Base-by-base conservation (phyloP, 2,113 vertebrate species). In the Arothron firmamentum region DNA sequence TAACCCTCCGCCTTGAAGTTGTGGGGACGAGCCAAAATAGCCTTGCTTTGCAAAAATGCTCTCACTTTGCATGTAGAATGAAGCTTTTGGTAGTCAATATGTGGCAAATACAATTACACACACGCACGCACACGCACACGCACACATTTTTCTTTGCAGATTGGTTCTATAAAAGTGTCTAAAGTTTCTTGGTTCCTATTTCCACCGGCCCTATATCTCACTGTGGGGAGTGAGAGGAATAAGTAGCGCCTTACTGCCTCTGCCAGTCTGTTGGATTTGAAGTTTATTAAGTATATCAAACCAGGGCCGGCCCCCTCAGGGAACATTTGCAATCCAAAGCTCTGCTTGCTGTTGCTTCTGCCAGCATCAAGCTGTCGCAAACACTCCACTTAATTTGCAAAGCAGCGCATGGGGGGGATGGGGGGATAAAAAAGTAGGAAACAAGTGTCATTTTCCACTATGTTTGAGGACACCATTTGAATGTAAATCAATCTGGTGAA, bases 231-330 rank as follows among this genome's bases (percentile, higher is more conserved):
- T 59, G 50, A 67, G 55, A 73, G 60, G 66, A 83, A 83, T 76
- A 78, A 65, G 76, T 79, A 84, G 74, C 66, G 31, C 62, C 52
- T n/a, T 60, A 71, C 70, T 58, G 78, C 75, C 67, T 80, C 70
- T 77, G 78, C 78, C 81, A 80, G 86, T 68, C 70, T 82, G 85
- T 81, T 72, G 82, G 80, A 85, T 86, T 87, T 86, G 66, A 88
- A 86, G 85, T 87, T 88, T 88, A 88, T 87, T 87, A 88, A 89
- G 80, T 86, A 82, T 86, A 88, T 88, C 85, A 85, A 86, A 85
- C 79, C 79, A 59, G 74, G 72, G 58, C 85, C 43, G 70, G 62
- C 74, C 85, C 85, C 86, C 83, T 85, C 78, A 80, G 86, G 88
- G 83, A 86, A 87, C 82, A 86, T 88, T 86, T 85, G 79, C 82